Percentiles rank a stretch among this genome's conserved stretches.
Evolutionary conservation across 1,140 invertebrate genomes (phyloP).

Genomic region (Colletes latitarsis): DNA sequence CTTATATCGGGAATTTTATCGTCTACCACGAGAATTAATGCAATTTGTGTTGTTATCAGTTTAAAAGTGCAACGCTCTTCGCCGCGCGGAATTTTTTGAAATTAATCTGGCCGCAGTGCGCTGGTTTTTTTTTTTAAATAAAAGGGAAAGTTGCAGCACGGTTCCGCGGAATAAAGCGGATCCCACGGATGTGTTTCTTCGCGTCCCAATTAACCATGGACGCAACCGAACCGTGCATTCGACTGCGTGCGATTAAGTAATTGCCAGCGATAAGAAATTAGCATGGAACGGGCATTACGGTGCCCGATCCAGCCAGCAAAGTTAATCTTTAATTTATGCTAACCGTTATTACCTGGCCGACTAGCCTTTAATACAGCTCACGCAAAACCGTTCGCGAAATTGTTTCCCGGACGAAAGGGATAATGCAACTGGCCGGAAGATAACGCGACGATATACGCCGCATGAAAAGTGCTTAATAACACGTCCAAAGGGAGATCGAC

Average conservation of each 20-base stretch:
- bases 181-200: constrained; percentile 9
- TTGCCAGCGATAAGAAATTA: constrained; percentile 62
- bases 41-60: too few species aligned
- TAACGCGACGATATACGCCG: constrained; percentile 2
- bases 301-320: constrained; percentile 37
- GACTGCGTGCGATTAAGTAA: constrained; percentile 55
- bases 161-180: background rate
- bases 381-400: constrained; percentile 48
- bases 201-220: constrained; percentile 29
- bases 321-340: constrained; percentile 63
- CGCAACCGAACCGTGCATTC: constrained; percentile 30
- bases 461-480: background rate
- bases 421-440: constrained; percentile 44
- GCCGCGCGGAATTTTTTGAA: background rate
- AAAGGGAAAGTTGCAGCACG: background rate
- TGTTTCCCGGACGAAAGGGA: constrained; percentile 48
- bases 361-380: constrained; percentile 54
- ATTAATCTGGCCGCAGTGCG: background rate
- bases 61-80: too few species aligned
- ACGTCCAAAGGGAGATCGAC: background rate
- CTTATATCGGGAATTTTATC: too few species aligned
- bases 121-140: background rate
- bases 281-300: constrained; percentile 56
- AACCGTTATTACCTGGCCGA: constrained; percentile 58
- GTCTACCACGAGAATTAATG: too few species aligned